A percentile compares a stretch with the other conserved stretches of the same genome.
These are phyloP conservation scores for Hestina assimilis DNA, from an alignment of 1,140 invertebrate species.

Conservation along the genomic window DNA sequence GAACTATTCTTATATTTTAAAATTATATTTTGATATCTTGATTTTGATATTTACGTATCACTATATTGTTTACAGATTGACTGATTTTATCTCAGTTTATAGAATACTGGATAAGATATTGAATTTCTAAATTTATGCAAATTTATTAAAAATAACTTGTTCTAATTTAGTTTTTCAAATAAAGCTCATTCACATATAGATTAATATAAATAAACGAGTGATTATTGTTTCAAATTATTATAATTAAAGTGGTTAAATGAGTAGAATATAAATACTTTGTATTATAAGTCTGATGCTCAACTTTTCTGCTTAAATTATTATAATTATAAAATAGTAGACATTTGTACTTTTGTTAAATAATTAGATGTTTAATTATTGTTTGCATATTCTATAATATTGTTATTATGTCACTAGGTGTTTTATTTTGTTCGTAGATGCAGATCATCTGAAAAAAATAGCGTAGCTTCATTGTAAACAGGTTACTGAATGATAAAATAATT, in stretches of 20 bases:
- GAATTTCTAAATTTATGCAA: too few species aligned
- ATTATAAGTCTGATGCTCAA: slow-evolving; percentile 60
- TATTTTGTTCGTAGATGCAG: slow-evolving; percentile 54
- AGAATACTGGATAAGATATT: too few species aligned
- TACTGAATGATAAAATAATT: slow-evolving; percentile 9
- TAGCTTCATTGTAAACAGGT: slow-evolving; percentile 41
- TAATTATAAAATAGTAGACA: slow-evolving; percentile 37
- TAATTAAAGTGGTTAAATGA: slow-evolving; percentile 53
- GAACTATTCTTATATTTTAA: too few species aligned
- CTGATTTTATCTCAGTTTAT: too few species aligned
- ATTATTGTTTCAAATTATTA: slow-evolving; percentile 51
- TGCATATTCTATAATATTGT: slow-evolving; percentile 53
- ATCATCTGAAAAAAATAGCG: slow-evolving; percentile 32
- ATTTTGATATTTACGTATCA: too few species aligned
- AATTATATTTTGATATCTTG: too few species aligned
- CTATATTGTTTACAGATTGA: too few species aligned
- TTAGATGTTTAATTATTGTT: slow-evolving; percentile 54
- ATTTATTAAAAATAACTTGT: too few species aligned
- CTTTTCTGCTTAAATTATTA: slow-evolving; percentile 50
- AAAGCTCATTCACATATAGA: too few species aligned
- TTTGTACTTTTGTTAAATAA: slow-evolving; percentile 24
- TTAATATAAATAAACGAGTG: too few species aligned
- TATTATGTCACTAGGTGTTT: slow-evolving; percentile 50
- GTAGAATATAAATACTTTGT: slow-evolving; percentile 32
- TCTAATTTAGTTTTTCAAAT: too few species aligned